Percentiles rank a stretch among this genome's conserved stretches.
These are phyloP conservation scores for Dinomys branickii DNA, from an alignment of 2,113 vertebrate genomes.

Conservation along the genomic window DNA sequence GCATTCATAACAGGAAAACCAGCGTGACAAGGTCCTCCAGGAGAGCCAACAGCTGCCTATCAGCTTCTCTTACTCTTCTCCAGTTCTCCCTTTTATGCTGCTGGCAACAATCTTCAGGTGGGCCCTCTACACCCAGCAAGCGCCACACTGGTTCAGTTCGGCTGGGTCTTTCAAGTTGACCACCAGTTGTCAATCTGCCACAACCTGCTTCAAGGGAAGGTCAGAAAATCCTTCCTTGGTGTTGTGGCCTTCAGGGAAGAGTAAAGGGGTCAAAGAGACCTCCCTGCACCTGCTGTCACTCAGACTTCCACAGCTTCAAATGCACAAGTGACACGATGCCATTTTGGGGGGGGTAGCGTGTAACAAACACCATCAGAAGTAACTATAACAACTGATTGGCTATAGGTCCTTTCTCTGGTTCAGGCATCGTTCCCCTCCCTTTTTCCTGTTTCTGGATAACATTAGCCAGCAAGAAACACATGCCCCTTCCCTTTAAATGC, in stretches of 20 bases:
- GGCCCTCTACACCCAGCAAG: too few relatives aligned
- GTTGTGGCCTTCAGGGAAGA: neutral
- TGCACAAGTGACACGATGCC: too few relatives aligned
- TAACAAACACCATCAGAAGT: neutral
- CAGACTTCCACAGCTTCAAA: neutral
- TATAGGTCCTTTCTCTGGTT: neutral
- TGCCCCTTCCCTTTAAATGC: neutral
- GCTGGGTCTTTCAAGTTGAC: too few relatives aligned
- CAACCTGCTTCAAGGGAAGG: neutral
- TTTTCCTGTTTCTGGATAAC: neutral
- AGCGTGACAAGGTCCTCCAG: too few relatives aligned
- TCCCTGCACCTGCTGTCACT: too few relatives aligned
- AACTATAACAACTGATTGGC: neutral
- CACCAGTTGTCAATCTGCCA: too few relatives aligned
- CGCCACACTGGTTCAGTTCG: too few relatives aligned
- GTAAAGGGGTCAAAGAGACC: neutral
- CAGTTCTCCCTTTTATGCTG: too few relatives aligned
- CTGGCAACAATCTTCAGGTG: too few relatives aligned
- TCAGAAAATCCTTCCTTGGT: neutral
- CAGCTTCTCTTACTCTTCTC: too few relatives aligned
- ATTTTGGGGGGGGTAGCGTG: neutral
- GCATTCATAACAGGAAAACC: too few relatives aligned
- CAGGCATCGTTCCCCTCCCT: neutral
- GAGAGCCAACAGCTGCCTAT: too few relatives aligned
- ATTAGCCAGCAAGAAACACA: neutral